Conservation (phyloP, 2,888 invertebrate genomes). For the Diarsia brunnea region DNA sequence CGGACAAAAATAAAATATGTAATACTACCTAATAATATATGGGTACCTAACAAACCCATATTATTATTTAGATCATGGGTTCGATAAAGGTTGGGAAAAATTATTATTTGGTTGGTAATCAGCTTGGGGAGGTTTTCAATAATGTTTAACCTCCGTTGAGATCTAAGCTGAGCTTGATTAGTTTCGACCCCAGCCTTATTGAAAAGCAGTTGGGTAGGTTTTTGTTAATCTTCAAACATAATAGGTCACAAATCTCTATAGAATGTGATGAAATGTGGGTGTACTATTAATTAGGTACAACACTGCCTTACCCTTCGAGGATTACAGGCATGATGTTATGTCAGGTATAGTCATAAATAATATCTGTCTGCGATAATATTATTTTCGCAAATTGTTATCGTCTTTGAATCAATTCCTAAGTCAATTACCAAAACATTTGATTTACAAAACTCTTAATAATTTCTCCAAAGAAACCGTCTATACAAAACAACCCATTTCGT, state of each 20-base stretch:
- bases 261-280: no score
- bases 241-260: not conserved
- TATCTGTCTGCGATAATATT: no score
- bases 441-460: conserved; percentile 18
- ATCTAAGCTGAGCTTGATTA: conserved; percentile 13
- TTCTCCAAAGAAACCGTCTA: conserved; percentile 25
- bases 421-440: conserved; percentile 13
- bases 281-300: no score
- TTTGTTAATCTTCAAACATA: not conserved
- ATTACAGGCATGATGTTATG: no score
- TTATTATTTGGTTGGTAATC: not conserved
- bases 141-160: not conserved
- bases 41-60: not conserved
- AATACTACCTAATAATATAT: not conserved
- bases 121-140: not conserved
- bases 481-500: conserved; percentile 37
- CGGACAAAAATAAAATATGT: conserved; percentile 9
- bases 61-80: conserved; percentile 30
- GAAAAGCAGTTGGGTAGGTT: not conserved
- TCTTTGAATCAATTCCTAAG: not conserved
- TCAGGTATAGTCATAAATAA: no score
- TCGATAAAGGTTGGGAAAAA: conserved; percentile 3
- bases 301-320: no score
- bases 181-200: not conserved
- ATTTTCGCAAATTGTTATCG: not conserved